phyloP scores from a whole-genome alignment of 2,113 vertebrate species.

The Fregata magnificens region DNA sequence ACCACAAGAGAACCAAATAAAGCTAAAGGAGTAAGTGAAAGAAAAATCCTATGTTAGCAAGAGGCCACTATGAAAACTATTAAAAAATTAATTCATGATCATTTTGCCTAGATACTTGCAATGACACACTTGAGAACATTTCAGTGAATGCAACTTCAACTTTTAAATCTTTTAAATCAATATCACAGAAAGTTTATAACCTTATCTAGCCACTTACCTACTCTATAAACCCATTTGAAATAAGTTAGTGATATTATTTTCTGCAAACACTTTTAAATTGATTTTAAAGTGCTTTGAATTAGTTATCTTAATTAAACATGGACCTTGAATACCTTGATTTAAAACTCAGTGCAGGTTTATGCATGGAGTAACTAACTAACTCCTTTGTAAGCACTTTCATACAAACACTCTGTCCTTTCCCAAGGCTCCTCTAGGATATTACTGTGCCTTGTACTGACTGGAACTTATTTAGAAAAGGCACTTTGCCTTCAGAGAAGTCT shows the following conservation, averaged over 20 bases:
- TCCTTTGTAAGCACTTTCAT: background rate
- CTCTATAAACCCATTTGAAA: background rate
- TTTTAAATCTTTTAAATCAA: background rate
- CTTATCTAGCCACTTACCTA: background rate
- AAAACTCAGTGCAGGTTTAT: background rate
- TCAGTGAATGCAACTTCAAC: background rate
- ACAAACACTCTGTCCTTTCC: background rate
- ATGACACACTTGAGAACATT: background rate
- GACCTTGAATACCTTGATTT: background rate
- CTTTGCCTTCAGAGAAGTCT: background rate
- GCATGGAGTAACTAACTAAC: background rate
- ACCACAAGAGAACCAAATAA: background rate
- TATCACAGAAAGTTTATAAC: background rate
- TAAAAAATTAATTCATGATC: background rate
- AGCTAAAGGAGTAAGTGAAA: background rate
- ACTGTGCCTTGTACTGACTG: background rate
- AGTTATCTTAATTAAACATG: constrained; percentile 37
- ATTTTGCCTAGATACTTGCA: background rate
- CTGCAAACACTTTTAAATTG: background rate
- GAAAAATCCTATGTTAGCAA: background rate
- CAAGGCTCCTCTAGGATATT: background rate
- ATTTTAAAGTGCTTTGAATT: background rate
- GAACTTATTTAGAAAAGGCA: background rate
- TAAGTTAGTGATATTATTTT: background rate
- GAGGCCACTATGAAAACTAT: background rate